A percentile compares a stretch with the other conserved stretches of the same genome.
Conservation (phyloP, 2,797 vertebrate genomes). For the Spheniscus humboldti region DNA sequence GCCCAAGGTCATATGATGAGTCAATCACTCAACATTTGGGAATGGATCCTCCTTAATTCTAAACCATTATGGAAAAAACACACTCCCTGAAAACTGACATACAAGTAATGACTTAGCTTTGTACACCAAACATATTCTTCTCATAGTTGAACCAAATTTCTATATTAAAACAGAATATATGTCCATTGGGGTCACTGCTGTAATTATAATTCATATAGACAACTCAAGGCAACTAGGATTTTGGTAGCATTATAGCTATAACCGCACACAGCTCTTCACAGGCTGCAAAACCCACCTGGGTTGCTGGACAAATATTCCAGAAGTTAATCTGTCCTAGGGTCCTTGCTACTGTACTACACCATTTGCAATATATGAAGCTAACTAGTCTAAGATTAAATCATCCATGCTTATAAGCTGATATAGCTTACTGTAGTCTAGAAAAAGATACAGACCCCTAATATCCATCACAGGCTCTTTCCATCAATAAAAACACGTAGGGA, state of each 20-base stretch:
- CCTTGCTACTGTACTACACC: neutral
- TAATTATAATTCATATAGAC: neutral
- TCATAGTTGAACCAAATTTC: neutral
- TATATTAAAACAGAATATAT: neutral
- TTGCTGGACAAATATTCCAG: neutral
- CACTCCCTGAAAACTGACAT: neutral
- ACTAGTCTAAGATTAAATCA: neutral
- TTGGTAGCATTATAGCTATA: neutral
- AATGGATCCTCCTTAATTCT: constrained; percentile 39
- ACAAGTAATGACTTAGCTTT: neutral
- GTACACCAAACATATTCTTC: neutral
- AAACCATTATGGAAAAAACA: constrained; percentile 4
- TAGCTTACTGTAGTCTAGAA: neutral
- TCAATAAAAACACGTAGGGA: neutral
- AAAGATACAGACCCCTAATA: neutral
- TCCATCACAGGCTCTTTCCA: neutral
- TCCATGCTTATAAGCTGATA: neutral
- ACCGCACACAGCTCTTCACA: neutral
- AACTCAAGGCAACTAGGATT: neutral
- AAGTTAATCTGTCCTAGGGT: neutral
- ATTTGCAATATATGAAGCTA: neutral
- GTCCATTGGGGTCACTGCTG: neutral
- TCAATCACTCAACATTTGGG: constrained; percentile 44
- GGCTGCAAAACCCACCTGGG: neutral
- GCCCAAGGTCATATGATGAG: constrained; percentile 36